Percentiles rank a stretch among this genome's conserved stretches.
These are phyloP conservation scores for Nannoperca australis DNA, from an alignment of 2,797 vertebrate genomes.

Conservation along the genomic window DNA sequence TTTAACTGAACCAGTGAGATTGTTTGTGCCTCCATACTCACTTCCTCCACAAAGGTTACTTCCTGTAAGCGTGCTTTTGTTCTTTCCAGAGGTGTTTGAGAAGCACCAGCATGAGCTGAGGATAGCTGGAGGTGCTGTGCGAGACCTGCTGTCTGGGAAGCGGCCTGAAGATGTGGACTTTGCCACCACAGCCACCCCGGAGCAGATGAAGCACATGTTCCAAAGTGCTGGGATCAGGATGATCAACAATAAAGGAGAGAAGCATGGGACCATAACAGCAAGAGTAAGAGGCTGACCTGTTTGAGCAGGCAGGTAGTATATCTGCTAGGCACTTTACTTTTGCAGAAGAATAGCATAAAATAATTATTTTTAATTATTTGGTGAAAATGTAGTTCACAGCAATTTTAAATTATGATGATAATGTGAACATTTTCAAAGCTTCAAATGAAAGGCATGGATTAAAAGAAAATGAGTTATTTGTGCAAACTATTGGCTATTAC, in stretches of 20 bases:
- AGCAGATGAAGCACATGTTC: constrained; percentile 95
- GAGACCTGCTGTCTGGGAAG: constrained; percentile 92
- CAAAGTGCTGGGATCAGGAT: constrained; percentile 90
- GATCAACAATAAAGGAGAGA: constrained; percentile 98
- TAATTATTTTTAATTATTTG: neutral
- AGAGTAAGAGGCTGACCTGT: constrained; percentile 83
- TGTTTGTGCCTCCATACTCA: neutral
- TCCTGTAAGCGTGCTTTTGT: neutral
- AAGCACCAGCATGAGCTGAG: constrained; percentile 92
- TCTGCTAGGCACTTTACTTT: neutral
- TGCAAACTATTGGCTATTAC: too few relatives aligned
- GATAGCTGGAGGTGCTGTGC: constrained; percentile 96
- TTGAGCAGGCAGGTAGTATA: neutral
- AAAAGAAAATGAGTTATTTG: too few relatives aligned
- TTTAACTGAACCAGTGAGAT: neutral
- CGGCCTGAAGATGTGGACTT: constrained; percentile 95
- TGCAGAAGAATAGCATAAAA: neutral
- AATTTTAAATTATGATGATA: neutral
- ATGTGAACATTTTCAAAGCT: too few relatives aligned
- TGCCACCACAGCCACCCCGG: constrained; percentile 95
- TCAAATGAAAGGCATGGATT: too few relatives aligned
- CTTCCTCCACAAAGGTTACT: neutral
- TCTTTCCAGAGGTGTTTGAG: constrained; percentile 88
- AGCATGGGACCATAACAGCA: constrained; percentile 96
- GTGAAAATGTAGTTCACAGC: too few relatives aligned